phyloP scores from a whole-genome alignment of 2,797 vertebrate species.

The Phrynocephalus guinanensis region DNA sequence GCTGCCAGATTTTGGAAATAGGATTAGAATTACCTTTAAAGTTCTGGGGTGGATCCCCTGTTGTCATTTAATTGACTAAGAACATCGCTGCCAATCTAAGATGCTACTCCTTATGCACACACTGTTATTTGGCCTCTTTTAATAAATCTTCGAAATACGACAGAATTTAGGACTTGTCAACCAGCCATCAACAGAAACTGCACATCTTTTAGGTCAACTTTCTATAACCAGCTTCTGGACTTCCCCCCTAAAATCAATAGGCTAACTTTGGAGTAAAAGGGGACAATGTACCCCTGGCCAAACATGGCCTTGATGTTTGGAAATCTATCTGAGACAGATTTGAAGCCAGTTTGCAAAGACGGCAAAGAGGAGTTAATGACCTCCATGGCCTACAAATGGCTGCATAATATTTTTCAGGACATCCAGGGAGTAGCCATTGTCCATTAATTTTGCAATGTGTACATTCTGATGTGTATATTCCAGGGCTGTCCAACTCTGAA shows the following conservation, averaged over 20 bases:
- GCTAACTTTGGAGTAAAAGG: not conserved
- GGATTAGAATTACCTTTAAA: slow-evolving; percentile 31
- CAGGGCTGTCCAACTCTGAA: too few species aligned
- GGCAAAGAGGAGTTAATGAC: not conserved
- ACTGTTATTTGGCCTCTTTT: slow-evolving; percentile 38
- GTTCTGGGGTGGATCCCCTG: slow-evolving; percentile 6
- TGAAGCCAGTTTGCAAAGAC: not conserved
- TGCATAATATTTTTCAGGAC: not conserved
- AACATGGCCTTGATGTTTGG: not conserved
- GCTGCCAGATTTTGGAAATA: slow-evolving; percentile 21
- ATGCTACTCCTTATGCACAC: slow-evolving; percentile 2
- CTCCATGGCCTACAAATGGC: not conserved
- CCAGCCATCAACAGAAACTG: not conserved
- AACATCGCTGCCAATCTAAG: slow-evolving; percentile 9
- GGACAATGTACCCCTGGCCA: not conserved
- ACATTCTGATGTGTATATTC: not conserved
- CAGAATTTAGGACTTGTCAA: not conserved
- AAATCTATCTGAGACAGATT: too few species aligned
- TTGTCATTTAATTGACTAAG: slow-evolving; percentile 1
- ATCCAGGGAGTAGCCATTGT: not conserved
- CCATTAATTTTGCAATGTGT: not conserved
- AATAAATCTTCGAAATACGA: slow-evolving; percentile 28
- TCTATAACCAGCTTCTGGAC: not conserved
- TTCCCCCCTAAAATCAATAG: not conserved
- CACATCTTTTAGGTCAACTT: not conserved